Evolutionary conservation across 2,888 invertebrate genomes (phyloP).

Genomic region (Amblyjoppa proteus): DNA sequence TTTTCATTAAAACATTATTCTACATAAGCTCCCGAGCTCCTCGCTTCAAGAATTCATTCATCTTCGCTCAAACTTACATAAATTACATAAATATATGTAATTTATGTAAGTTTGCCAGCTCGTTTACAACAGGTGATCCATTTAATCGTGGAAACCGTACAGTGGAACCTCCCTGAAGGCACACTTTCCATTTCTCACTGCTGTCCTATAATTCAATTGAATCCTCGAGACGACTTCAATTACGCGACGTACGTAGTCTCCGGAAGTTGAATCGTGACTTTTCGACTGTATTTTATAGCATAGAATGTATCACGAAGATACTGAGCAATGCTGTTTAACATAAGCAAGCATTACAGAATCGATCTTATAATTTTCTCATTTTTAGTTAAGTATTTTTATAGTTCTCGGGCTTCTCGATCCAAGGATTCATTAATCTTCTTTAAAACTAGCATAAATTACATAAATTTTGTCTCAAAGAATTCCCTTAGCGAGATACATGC

Average conservation of each 20-base stretch:
- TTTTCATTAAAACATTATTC: too few relatives aligned
- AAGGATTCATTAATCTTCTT: too few relatives aligned
- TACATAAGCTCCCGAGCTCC: too few relatives aligned
- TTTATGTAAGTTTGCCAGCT: neutral
- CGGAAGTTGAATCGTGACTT: neutral
- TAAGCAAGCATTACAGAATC: neutral
- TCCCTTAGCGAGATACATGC: neutral
- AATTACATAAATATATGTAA: conserved; percentile 24
- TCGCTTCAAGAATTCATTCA: too few relatives aligned
- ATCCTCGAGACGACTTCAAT: neutral
- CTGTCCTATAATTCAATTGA: conserved; percentile 15
- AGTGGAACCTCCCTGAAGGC: neutral
- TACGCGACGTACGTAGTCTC: neutral
- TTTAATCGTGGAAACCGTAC: conserved; percentile 44
- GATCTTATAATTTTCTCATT: neutral
- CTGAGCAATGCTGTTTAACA: neutral
- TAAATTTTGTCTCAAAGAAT: neutral
- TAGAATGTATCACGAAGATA: neutral
- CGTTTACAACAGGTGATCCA: conserved; percentile 14
- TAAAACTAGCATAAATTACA: too few relatives aligned
- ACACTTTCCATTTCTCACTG: conserved; percentile 9
- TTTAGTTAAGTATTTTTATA: too few relatives aligned
- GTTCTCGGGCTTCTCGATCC: too few relatives aligned
- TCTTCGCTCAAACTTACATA: neutral
- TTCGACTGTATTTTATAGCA: neutral